Conservation (phyloP, 2,888 invertebrate genomes). For the Neuroscelio doddi region DNA sequence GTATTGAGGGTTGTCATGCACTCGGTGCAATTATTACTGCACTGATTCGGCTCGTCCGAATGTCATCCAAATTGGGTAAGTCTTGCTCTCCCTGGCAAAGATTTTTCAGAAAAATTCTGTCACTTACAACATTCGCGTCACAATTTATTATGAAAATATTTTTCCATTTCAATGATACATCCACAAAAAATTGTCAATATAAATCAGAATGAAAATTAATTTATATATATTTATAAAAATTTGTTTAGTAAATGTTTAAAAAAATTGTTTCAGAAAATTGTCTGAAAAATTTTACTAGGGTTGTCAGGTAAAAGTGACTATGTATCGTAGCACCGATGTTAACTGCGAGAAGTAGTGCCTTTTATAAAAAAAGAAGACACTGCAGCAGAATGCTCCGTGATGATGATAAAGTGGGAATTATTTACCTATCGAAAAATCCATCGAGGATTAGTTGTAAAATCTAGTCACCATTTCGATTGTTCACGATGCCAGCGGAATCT, state of each 20-base stretch:
- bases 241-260: not conserved
- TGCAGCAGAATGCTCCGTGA: not conserved
- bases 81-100: conserved; percentile 8
- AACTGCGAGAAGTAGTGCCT: not conserved
- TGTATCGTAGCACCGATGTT: not conserved
- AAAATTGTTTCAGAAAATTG: not conserved
- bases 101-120: not conserved
- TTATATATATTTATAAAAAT: not conserved
- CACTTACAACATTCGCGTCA: not conserved
- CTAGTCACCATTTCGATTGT: conserved; percentile 20
- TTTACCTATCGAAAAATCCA: conserved; percentile 28
- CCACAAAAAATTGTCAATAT: no score
- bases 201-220: no score
- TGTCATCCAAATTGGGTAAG: conserved; percentile 13
- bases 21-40: conserved; percentile 32
- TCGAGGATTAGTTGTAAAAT: conserved; percentile 22
- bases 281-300: not conserved
- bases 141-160: conserved; percentile 1
- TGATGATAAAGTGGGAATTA: conserved; percentile 18
- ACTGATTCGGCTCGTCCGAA: conserved; percentile 29
- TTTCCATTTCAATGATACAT: no score
- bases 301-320: conserved; percentile 3
- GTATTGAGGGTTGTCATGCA: conserved; percentile 21
- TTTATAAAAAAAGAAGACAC: conserved; percentile 2
- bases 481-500: conserved; percentile 20